Percentiles rank a stretch among this genome's conserved stretches.
phyloP scores from a whole-genome alignment of 2,888 invertebrate genomes.

The Ectropis crepuscularia region DNA sequence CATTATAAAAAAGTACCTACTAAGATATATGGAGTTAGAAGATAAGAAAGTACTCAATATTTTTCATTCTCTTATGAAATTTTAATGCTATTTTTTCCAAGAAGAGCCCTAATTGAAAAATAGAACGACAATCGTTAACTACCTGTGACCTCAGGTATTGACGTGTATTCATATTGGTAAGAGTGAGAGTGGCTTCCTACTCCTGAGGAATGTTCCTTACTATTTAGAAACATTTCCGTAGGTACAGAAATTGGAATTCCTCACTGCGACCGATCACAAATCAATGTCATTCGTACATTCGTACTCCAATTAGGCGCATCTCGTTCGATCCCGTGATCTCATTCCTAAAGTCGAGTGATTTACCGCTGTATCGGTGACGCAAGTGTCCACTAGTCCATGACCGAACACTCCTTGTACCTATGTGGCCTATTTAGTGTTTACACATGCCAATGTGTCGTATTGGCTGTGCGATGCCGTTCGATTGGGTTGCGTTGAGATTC shows the following conservation, averaged over 20 bases:
- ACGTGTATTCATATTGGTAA: too few species aligned
- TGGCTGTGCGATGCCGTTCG: constrained; percentile 13
- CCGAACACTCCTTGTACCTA: constrained; percentile 78
- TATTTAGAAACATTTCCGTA: too few species aligned
- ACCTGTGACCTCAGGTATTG: too few species aligned
- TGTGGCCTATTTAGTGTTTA: constrained; percentile 69
- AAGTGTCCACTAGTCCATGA: constrained; percentile 75
- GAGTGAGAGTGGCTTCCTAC: too few species aligned
- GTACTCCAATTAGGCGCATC: constrained; percentile 42
- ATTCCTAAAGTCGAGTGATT: constrained; percentile 56
- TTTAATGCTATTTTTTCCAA: too few species aligned
- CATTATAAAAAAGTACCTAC: too few species aligned
- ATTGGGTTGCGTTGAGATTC: constrained; percentile 25
- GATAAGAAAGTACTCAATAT: too few species aligned
- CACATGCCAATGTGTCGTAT: constrained; percentile 59
- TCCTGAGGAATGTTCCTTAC: too few species aligned
- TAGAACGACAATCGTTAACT: too few species aligned
- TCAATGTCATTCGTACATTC: constrained; percentile 37
- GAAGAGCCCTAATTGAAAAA: too few species aligned
- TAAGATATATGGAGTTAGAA: too few species aligned
- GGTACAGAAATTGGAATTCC: constrained; percentile 7
- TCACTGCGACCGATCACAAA: constrained; percentile 33
- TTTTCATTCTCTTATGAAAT: too few species aligned
- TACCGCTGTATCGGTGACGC: constrained; percentile 67
- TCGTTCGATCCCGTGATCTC: constrained; percentile 75